phyloP scores from a whole-genome alignment of 2,113 vertebrate species.

The Amazona vittata region DNA sequence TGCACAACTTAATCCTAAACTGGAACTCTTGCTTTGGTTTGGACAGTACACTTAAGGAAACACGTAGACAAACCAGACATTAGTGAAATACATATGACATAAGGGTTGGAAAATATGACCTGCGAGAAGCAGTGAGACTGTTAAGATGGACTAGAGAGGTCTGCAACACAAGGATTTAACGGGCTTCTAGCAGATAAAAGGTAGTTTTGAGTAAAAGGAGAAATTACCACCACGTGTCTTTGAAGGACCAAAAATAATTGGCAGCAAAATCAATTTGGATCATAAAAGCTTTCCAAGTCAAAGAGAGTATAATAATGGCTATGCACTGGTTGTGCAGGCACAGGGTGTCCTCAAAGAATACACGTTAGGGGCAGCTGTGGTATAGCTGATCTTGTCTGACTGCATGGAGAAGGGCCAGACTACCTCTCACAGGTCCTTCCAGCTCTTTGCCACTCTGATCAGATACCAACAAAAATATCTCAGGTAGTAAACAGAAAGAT shows the following conservation, averaged over 20 bases:
- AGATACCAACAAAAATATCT: not conserved
- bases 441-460: not conserved
- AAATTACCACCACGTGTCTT: not conserved
- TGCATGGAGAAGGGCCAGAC: not conserved
- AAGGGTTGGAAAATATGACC: not conserved
- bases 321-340: not conserved
- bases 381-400: not conserved
- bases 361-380: not conserved
- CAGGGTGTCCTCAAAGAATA: not conserved
- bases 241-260: conserved; percentile 17
- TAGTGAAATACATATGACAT: not conserved
- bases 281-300: not conserved
- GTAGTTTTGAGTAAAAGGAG: not conserved
- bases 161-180: not conserved
- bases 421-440: not conserved
- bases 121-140: not conserved
- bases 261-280: conserved; percentile 9
- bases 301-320: not conserved
- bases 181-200: not conserved
- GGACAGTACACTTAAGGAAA: not conserved
- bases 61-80: not conserved
- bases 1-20: not conserved
- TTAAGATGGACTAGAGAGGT: not conserved
- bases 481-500: not conserved
- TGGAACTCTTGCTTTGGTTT: not conserved